Base-by-base conservation (phyloP, 2,888 invertebrate species). In the Pristionchus exspectatus region DNA sequence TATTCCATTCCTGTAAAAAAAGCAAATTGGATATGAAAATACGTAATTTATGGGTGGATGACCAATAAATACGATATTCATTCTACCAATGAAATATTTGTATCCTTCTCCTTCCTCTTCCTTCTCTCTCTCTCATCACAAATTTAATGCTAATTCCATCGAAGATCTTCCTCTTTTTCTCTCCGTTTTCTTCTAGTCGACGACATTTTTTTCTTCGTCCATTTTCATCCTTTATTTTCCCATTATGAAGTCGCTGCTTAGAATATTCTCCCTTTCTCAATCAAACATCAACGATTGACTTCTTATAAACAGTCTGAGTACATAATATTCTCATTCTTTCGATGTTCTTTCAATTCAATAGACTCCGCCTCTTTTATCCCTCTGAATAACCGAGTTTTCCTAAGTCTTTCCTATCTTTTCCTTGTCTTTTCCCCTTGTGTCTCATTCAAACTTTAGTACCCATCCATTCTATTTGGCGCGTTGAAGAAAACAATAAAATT, bases 391-490 rank as follows among this genome's bases (percentile, higher is more conserved):
- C 84, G 21, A 56, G 24, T 83, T 30, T 38, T 85, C 85, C 44
- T 63, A 63, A 27, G 12, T 33, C n/a, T 56, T 66, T 66, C 30
- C 87, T 66, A 21, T 66, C n/a, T 24, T 56, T 24, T 21, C 54
- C 44, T 87, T 54, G 44, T 69, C 50, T 50, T 66, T 69, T 74
- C n/a, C 72, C 69, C n/a, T 81, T 56, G 27, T 30, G 38, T 18
- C 84, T 59, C 77, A 77, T 77, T 77, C 77, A 44, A 77, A 77
- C 59, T 84, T 84, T 56, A 84, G 56, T 56, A 30, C 84, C 84
- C 56, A 54, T 77, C 84, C 56, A 84, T 84, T 84, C 54, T 30
- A 30, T 56, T 84, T 56, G 7, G 16, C 84, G 5, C 27, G 59
- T 56, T 84, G 59, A 18, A 56, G 56, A 84, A 59, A 84, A n/a